A percentile compares a stretch with the other conserved stretches of the same genome.
phyloP scores from a whole-genome alignment of 2,113 vertebrate genomes.

The Sylvicapra grimmia region DNA sequence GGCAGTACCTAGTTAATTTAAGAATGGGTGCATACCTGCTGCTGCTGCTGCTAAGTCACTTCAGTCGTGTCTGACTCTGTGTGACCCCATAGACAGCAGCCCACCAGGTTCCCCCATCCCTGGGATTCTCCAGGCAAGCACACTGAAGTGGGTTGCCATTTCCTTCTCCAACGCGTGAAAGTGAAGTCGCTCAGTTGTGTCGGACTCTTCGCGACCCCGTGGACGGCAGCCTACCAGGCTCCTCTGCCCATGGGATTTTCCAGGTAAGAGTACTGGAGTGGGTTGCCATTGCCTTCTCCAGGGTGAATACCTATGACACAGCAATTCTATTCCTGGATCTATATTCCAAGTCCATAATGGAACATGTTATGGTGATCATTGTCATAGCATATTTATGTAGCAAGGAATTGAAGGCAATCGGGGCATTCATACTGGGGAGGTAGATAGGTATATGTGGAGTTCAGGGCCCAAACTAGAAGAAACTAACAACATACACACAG shows the following conservation, averaged over 20 bases:
- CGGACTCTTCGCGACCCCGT: accelerated
- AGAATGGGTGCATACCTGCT: not conserved
- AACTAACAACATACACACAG: not conserved
- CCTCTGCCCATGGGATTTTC: too few species aligned
- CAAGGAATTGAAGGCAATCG: not conserved
- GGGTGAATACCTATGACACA: not conserved
- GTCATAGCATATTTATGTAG: not conserved
- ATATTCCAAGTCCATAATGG: not conserved
- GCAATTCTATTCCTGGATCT: not conserved
- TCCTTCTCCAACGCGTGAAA: too few species aligned
- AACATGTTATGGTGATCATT: not conserved
- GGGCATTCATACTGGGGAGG: not conserved
- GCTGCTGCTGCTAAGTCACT: too few species aligned
- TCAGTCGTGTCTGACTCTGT: too few species aligned
- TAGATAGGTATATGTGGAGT: not conserved
- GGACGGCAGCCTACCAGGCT: too few species aligned
- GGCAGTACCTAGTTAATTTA: not conserved
- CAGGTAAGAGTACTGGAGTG: too few species aligned
- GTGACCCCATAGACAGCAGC: too few species aligned
- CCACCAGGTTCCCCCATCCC: too few species aligned
- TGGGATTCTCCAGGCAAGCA: too few species aligned
- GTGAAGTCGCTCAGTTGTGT: too few species aligned
- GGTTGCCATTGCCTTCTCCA: too few species aligned
- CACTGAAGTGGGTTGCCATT: too few species aligned
- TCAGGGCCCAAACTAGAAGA: not conserved